Percentiles rank a stretch among this genome's conserved stretches.
Conservation (phyloP, 1,140 invertebrate species). For the Microplitis demolitor region DNA sequence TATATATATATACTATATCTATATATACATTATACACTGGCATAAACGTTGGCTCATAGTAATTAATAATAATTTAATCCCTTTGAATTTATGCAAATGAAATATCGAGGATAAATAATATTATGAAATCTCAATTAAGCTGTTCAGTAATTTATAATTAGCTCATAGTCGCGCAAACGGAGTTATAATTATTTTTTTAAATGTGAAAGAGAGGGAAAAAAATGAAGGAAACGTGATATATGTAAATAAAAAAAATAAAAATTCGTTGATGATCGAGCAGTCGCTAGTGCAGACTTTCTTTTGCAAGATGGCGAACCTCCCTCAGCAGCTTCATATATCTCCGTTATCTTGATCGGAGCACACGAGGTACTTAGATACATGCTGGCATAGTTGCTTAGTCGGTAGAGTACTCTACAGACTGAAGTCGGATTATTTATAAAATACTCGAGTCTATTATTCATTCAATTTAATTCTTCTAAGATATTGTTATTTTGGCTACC, state of each 20-base stretch:
- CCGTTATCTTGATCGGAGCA: constrained; percentile 27
- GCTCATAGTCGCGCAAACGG: no score
- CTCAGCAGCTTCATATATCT: constrained; percentile 33
- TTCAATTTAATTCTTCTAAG: neutral
- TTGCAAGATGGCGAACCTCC: constrained; percentile 23
- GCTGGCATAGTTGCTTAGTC: constrained; percentile 1
- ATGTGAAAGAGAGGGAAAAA: neutral
- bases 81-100: neutral
- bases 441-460: neutral
- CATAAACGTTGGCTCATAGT: no score
- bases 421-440: neutral
- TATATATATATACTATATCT: neutral
- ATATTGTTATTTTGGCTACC: no score
- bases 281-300: constrained; percentile 17
- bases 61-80: neutral
- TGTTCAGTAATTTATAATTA: no score
- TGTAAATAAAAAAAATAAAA: neutral
- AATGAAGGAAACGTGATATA: neutral
- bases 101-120: neutral
- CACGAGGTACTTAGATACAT: neutral
- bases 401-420: neutral
- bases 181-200: neutral
- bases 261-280: constrained; percentile 22
- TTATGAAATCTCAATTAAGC: neutral
- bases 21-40: no score